Evolutionary conservation across 2,888 invertebrate species (phyloP).

Genomic region (Cosmia trapezina): DNA sequence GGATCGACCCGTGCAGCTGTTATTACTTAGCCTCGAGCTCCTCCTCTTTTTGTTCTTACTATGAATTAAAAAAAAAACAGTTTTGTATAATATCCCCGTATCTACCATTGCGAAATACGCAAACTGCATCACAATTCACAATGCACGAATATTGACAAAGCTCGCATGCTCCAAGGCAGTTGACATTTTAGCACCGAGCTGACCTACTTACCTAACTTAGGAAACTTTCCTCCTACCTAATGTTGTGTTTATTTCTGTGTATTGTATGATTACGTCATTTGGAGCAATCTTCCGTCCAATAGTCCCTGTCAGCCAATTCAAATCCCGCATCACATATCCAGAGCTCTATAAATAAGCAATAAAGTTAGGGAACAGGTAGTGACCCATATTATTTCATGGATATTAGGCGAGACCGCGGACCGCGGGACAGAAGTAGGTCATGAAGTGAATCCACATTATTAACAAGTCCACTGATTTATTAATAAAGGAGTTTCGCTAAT

Average conservation of each 20-base stretch:
- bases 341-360: constrained; percentile 50
- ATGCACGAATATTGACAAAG: constrained; percentile 48
- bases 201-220: constrained; percentile 53
- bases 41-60: not conserved
- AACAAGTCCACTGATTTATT: constrained; percentile 24
- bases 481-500: constrained; percentile 35
- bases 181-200: constrained; percentile 50
- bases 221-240: constrained; percentile 34
- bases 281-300: not conserved
- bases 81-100: not conserved
- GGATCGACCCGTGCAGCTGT: too few species aligned
- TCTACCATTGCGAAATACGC: constrained; percentile 8
- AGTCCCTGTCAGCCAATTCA: constrained; percentile 31
- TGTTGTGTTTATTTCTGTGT: constrained; percentile 1
- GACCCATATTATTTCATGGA: constrained; percentile 54
- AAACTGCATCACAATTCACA: constrained; percentile 55
- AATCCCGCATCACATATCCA: constrained; percentile 35
- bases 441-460: constrained; percentile 25
- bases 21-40: too few species aligned
- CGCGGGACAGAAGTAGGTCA: constrained; percentile 49
- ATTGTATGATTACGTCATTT: constrained; percentile 13
- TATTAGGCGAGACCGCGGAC: constrained; percentile 38
- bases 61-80: constrained; percentile 6
- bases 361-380: constrained; percentile 37
- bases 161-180: constrained; percentile 48